Evolutionary conservation across 2,888 invertebrate species (phyloP).

Genomic region (Cylloceria caligata): DNA sequence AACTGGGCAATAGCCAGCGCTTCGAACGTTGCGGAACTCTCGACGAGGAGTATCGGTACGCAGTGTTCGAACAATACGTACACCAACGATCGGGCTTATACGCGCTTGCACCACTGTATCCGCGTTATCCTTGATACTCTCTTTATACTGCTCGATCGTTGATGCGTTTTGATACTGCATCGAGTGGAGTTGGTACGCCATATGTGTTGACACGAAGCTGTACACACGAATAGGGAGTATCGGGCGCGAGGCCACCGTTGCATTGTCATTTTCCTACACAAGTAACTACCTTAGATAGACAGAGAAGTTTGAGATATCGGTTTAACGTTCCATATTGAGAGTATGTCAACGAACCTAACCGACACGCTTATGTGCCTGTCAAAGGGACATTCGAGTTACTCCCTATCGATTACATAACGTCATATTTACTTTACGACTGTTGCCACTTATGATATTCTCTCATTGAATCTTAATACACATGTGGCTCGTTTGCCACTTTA

Average conservation of each 20-base stretch:
- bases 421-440: background rate
- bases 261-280: slow-evolving; percentile 33
- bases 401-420: background rate
- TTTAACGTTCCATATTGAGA: no score
- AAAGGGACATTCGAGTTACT: no score
- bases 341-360: no score
- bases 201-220: slow-evolving; percentile 31
- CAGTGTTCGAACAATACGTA: background rate
- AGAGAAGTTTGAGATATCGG: slow-evolving; percentile 1
- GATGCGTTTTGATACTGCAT: background rate
- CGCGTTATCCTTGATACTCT: background rate
- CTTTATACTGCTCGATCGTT: background rate
- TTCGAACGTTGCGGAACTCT: slow-evolving; percentile 13
- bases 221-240: background rate
- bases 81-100: slow-evolving; percentile 3
- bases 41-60: slow-evolving; percentile 43
- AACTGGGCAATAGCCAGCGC: slow-evolving; percentile 48
- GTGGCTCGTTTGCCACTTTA: no score
- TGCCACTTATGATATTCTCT: background rate
- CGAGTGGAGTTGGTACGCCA: slow-evolving; percentile 8
- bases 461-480: background rate
- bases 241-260: background rate
- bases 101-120: background rate
- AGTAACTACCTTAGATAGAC: slow-evolving; percentile 11
- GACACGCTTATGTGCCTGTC: no score